Base-by-base conservation (phyloP, 1,140 invertebrate genomes). In the Plectrocnemia conspersa region DNA sequence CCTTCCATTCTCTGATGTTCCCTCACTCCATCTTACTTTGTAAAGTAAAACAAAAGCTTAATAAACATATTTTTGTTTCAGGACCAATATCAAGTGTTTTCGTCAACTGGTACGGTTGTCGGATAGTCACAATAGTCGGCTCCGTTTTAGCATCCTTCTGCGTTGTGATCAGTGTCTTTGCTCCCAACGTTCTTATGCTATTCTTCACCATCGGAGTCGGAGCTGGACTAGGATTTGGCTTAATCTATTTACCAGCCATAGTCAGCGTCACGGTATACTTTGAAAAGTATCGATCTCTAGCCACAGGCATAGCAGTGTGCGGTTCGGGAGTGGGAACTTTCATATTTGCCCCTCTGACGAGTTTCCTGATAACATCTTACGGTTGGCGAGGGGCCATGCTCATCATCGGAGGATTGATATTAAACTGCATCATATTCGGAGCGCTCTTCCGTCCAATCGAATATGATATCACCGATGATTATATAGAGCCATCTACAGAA, bases 231-330 rank as follows among this genome's bases (percentile, higher is more conserved):
- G 93, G 94, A 9, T 91, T 96, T 63, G 94, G 93, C 1, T 80
- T 97, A 58, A 93, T 97, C 56, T 97, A 96, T 67, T 76, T 97
- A 21, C 93, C 93, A 1, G 92, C 93, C 38, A 96, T 97, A 52
- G 92, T 96, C 19, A 91, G 88, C 66, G 93, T 97, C 5, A 93
- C 92, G 2, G 89, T 86, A 54, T 97, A 96, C 77, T 98, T 97
- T 65, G 93, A 97, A 62, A 85, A 88, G 62, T 86, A 85, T 58
- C 79, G 93, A 47, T 93, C 93, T 3, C 77, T 97, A 55, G 93
- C 93, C 2, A 97, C 93, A 1, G 75, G 75, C 9, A 94, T 98
- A 19, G 93, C 93, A 0, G 93, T 97, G 0, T 96, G 93, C 64
- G 94, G 93, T 2, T 94, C 92, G 3, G 91, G 91, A 2, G 77